Percentiles rank a stretch among this genome's conserved stretches.
Conservation (phyloP, 1,140 invertebrate genomes). For the Augochlora pura region DNA sequence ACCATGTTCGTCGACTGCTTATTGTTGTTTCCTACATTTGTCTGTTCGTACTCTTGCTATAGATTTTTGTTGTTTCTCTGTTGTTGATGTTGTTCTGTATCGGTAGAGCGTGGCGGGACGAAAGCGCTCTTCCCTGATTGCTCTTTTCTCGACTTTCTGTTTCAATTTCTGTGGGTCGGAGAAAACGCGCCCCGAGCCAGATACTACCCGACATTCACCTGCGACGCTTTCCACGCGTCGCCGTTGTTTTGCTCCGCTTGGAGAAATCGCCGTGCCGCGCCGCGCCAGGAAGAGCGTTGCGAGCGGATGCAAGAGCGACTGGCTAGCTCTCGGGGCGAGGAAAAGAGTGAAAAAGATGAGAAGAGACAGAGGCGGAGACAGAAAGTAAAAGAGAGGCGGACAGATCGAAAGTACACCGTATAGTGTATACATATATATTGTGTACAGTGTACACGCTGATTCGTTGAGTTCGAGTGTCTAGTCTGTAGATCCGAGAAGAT, state of each 20-base stretch:
- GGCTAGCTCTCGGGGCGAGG: not conserved
- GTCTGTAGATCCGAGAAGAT: slow-evolving; percentile 17
- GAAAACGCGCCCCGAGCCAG: not conserved
- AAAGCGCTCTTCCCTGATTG: slow-evolving; percentile 6
- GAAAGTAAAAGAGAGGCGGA: no score
- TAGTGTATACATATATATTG: no score
- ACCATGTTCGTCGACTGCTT: no score
- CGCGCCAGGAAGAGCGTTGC: not conserved
- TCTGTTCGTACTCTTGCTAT: slow-evolving; percentile 21
- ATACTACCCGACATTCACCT: not conserved
- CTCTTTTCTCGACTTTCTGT: not conserved
- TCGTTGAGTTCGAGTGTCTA: no score
- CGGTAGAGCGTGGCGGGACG: slow-evolving; percentile 21
- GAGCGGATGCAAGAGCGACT: not conserved
- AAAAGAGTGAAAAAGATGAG: slow-evolving; percentile 28
- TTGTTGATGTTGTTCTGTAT: slow-evolving; percentile 18
- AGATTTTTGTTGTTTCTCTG: not conserved
- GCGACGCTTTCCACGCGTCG: not conserved
- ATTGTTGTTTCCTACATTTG: not conserved
- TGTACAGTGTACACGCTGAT: no score
- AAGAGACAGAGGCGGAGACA: slow-evolving; percentile 3
- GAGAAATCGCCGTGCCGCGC: not conserved
- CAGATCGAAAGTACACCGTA: no score
- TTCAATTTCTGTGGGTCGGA: not conserved
- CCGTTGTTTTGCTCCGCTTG: not conserved